Evolutionary conservation across 2,797 vertebrate species (phyloP).

Genomic region (Malacoctenus gilli): DNA sequence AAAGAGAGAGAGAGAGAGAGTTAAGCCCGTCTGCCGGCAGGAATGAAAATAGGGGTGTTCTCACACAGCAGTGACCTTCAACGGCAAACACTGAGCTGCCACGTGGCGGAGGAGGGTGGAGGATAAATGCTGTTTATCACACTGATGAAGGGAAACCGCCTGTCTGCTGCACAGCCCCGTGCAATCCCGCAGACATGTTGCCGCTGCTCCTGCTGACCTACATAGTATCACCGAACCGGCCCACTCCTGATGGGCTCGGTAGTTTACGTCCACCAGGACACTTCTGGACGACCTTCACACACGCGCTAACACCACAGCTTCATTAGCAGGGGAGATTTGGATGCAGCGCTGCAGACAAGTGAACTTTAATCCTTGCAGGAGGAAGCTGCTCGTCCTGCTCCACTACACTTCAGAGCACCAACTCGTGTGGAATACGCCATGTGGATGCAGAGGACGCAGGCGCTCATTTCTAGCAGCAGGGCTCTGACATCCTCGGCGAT

Average conservation of each 20-base stretch:
- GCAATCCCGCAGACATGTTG: slow-evolving; percentile 14
- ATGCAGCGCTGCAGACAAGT: slow-evolving; percentile 37
- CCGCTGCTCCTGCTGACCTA: slow-evolving; percentile 19
- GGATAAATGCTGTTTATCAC: slow-evolving; percentile 22
- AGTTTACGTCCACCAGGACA: slow-evolving; percentile 14
- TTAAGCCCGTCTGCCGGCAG: slow-evolving; percentile 8
- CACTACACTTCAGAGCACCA: slow-evolving; percentile 21
- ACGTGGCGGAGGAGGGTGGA: slow-evolving; percentile 16
- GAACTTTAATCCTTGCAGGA: slow-evolving; percentile 51
- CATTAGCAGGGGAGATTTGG: slow-evolving; percentile 45
- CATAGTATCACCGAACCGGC: slow-evolving; percentile 20
- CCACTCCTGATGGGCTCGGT: neutral
- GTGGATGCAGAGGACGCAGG: slow-evolving; percentile 8
- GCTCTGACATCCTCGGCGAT: no score
- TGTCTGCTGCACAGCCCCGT: slow-evolving; percentile 8
- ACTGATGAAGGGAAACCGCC: slow-evolving; percentile 12
- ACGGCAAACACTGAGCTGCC: slow-evolving; percentile 25
- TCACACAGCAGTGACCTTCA: slow-evolving; percentile 54
- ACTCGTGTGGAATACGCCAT: no score
- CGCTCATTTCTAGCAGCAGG: slow-evolving; percentile 7
- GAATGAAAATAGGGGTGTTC: slow-evolving; percentile 29
- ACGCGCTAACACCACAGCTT: slow-evolving; percentile 22
- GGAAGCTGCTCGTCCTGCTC: slow-evolving; percentile 9
- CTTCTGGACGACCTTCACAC: slow-evolving; percentile 41
- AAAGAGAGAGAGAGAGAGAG: no score